Base-by-base conservation (phyloP, 2,113 vertebrate species). In the Dissostichus mawsoni region DNA sequence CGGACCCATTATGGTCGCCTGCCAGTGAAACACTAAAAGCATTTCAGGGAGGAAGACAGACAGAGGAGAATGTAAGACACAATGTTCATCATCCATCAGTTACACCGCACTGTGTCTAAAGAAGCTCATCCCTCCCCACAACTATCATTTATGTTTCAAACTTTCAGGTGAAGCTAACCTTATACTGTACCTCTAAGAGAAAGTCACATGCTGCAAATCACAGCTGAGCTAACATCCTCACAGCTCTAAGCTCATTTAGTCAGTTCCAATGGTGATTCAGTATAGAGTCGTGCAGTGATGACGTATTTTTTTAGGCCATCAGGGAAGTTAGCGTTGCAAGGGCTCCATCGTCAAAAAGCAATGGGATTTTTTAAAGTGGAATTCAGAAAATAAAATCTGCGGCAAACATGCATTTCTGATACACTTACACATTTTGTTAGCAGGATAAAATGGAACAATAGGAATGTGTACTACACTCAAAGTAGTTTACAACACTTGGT, bases 1-100 rank as follows among this genome's bases (percentile, higher is more conserved):
- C 69, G 90, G 90, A 62, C 90, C 90, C 84, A 91, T 88, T 1
- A 96, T 91, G 78, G 90, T 91, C 2, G 96, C 78, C 96, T 97
- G 87, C 97, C 96, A 85, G 23, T 87, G 81, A 84, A 89, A 82
- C 83, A 90, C 86, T 91, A 68, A 52, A 69, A 58, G n/a, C 67
- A 73, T 76, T 48, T 11, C 45, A 66, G n/a, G 65, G 71, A 69
- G 29, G 74, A 18, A 70, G 13, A 80, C 11, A 79, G 25, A 84
- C 9, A 23, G 50, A 80, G 18, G 12, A 51, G n/a, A 66, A 57
- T 29, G 16, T 51, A 50, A 56, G n/a, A 11, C 65, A 82, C 23
- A 41, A 17, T 58, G 16, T 59, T 67, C 53, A 70, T 36, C 52
- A 55, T 10, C 11, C 59, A 48, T 25, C 53, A 66, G 33, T 10